Evolutionary conservation across 2,888 invertebrate genomes (phyloP).

Genomic region (Trichopoda pennipes): DNA sequence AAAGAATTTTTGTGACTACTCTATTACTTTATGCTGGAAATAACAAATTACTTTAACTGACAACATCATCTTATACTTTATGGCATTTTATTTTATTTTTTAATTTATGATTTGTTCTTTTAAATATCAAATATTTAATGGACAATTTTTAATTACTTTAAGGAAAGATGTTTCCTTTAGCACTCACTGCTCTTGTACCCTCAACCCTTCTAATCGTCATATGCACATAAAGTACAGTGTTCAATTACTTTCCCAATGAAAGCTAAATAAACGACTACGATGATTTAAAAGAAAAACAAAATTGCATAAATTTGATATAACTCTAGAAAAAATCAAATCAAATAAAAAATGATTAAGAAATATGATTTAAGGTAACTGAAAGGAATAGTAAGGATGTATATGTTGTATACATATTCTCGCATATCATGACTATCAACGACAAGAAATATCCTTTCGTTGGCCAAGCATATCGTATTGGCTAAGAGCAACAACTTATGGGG

Average conservation of each 20-base stretch:
- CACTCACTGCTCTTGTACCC: background rate
- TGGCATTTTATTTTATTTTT: background rate
- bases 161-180: constrained; percentile 3
- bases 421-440: constrained; percentile 3
- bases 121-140: constrained; percentile 46
- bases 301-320: constrained; percentile 61
- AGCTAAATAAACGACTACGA: constrained; percentile 44
- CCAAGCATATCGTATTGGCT: constrained; percentile 14
- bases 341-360: constrained; percentile 30
- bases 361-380: constrained; percentile 22
- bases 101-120: background rate
- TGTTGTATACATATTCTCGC: background rate
- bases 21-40: no score
- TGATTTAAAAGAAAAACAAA: constrained; percentile 24
- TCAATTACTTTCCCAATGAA: constrained; percentile 67
- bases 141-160: constrained; percentile 62
- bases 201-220: constrained; percentile 44
- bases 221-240: constrained; percentile 59
- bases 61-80: background rate
- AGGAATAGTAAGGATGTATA: constrained; percentile 11
- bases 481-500: background rate
- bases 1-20: no score
- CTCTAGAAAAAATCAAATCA: constrained; percentile 11
- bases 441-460: constrained; percentile 34
- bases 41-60: no score